phyloP scores from a whole-genome alignment of 2,113 vertebrate species.

The Caracal caracal region DNA sequence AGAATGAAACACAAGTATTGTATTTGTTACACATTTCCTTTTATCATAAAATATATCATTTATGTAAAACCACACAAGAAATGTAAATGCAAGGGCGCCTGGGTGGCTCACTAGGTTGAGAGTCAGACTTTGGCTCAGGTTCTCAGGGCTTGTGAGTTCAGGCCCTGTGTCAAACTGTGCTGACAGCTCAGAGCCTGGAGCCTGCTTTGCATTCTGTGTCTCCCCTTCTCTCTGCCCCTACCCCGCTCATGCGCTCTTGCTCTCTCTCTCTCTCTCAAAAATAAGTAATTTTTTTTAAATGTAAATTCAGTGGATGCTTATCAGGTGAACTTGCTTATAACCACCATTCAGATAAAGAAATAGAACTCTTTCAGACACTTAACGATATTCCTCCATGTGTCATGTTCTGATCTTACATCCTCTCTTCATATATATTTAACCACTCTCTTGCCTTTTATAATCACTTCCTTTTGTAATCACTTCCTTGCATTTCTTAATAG shows the following conservation, averaged over 20 bases:
- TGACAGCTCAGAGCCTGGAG: no score
- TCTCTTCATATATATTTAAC: background rate
- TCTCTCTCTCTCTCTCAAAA: no score
- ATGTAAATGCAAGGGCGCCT: background rate
- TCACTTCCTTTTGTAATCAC: background rate
- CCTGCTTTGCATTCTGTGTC: no score
- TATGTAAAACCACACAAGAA: background rate
- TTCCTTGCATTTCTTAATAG: background rate
- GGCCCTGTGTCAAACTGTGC: no score
- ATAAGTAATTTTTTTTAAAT: no score
- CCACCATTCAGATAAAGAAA: background rate
- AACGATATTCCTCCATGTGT: no score
- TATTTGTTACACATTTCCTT: background rate
- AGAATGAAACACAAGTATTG: background rate
- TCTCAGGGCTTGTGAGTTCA: no score
- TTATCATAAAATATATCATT: background rate
- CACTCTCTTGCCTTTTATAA: background rate
- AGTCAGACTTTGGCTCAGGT: no score
- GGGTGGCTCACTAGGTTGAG: no score
- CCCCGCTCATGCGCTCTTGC: rapidly evolving
- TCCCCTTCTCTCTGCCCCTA: no score
- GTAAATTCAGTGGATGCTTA: background rate
- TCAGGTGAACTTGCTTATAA: background rate
- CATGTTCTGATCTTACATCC: background rate
- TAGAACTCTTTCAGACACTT: background rate